A percentile compares a stretch with the other conserved stretches of the same genome.
Evolutionary conservation across 2,888 invertebrate genomes (phyloP).

Genomic region (Drosophila quinaria): DNA sequence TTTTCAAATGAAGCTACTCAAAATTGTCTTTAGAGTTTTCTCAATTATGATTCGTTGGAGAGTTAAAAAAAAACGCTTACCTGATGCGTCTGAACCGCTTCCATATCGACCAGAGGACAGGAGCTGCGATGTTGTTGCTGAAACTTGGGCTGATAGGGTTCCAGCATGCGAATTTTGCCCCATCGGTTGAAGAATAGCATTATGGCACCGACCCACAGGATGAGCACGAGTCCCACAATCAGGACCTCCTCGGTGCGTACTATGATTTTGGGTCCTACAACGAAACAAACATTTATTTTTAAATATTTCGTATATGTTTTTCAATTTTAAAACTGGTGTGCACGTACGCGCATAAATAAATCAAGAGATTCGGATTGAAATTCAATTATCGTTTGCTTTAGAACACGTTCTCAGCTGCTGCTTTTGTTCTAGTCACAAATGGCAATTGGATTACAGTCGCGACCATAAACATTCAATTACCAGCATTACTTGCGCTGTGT

Average conservation of each 20-base stretch:
- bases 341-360: slow-evolving; percentile 69
- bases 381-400: slow-evolving; percentile 61
- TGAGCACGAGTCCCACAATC: slow-evolving; percentile 93
- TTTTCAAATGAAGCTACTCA: no score
- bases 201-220: slow-evolving; percentile 95
- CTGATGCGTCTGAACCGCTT: slow-evolving; percentile 83
- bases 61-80: slow-evolving; percentile 53
- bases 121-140: slow-evolving; percentile 93
- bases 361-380: slow-evolving; percentile 49
- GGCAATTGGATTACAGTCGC: slow-evolving; percentile 53
- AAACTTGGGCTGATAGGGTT: slow-evolving; percentile 96
- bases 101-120: slow-evolving; percentile 89
- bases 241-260: slow-evolving; percentile 94
- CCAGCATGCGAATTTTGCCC: slow-evolving; percentile 97
- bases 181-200: slow-evolving; percentile 96
- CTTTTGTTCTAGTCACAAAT: slow-evolving; percentile 3
- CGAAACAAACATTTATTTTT: slow-evolving; percentile 2
- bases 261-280: slow-evolving; percentile 88
- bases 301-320: not conserved
- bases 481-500: slow-evolving; percentile 11
- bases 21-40: no score
- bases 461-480: slow-evolving; percentile 57
- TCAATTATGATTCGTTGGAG: no score
- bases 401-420: not conserved
- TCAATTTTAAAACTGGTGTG: slow-evolving; percentile 8